Percentiles rank a stretch among this genome's conserved stretches.
These are phyloP conservation scores for Microtus richardsoni DNA, from an alignment of 2,113 vertebrate species.

Conservation along the genomic window DNA sequence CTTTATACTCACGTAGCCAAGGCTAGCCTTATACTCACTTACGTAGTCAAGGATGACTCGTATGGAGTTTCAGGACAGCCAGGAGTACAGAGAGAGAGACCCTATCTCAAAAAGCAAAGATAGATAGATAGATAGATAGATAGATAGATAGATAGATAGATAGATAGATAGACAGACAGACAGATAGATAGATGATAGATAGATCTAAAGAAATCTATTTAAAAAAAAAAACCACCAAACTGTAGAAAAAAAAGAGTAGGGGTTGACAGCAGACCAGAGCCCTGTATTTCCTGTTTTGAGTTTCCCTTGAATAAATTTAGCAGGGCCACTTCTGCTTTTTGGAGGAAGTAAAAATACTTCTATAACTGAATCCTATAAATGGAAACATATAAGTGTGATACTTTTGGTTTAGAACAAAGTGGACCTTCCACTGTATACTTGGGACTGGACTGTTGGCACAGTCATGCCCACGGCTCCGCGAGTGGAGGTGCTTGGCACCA, in stretches of 20 bases:
- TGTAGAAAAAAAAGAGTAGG: neutral
- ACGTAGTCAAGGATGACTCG: neutral
- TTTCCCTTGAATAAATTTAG: neutral
- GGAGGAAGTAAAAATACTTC: neutral
- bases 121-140: no score
- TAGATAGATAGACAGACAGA: no score
- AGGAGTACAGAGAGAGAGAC: neutral
- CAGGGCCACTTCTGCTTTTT: slow-evolving; percentile 24
- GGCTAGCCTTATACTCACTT: neutral
- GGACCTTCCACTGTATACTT: neutral
- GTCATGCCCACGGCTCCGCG: neutral
- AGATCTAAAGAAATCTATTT: neutral
- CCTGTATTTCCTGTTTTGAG: neutral
- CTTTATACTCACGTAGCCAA: neutral
- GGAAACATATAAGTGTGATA: neutral
- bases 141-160: neutral
- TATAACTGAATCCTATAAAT: slow-evolving; percentile 14
- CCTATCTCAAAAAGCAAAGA: neutral
- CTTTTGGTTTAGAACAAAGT: neutral
- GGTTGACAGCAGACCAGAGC: neutral
- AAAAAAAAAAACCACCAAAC: neutral
- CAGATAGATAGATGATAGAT: neutral
- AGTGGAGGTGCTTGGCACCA: neutral
- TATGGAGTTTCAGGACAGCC: neutral
- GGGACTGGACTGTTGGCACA: neutral